Evolutionary conservation across 2,113 vertebrate species (phyloP), one percentile per base, ranked within the genome.

Genomic region (Pan paniscus): DNA sequence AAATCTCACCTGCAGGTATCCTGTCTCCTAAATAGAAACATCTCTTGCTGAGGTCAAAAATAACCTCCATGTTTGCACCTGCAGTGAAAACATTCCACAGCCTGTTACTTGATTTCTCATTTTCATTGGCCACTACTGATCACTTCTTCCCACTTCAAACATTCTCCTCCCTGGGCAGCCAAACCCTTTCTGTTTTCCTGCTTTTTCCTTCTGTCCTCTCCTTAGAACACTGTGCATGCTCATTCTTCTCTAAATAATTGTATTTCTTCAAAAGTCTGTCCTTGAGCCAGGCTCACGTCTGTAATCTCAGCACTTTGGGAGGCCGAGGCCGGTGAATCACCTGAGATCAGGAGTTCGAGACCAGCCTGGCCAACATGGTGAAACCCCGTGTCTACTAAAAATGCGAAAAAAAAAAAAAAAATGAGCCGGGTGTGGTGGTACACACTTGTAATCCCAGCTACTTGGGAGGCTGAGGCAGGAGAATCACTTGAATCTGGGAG

Each of bases 321-420:
- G 6, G 32, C 67, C 0, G 2, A 68, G 67, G 67, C 1, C 0
- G 3, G 67, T 35, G 67, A 7, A n/a, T 68, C 3, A 18, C 32
- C 32, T 68, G 32, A 35, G 32, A 5, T 18, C 67, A 68, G 67
- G 67, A 68, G 32, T 8, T 35, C 32, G 7, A 17, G 67, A 68
- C 32, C 16, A 68, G 67, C 32, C 67, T 68, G 32, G 32, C 30
- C 32, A 68, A 35, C 16, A 8, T 64, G 61, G 61, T 68, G 32
- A 68, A 35, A 68, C 32, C 32, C 7, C 1, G 16, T 68, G 3
- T 35, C 30, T 1, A 68, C 16, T 8, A 68, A 68, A 68, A 68
- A 17, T 64, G 16, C 27, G 35, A 68, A 68, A 68, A 68, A 59
- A 22, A 59, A 57, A 57, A 59, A 59, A 59, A 59, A 59, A 59